Conservation (phyloP, 1,140 invertebrate genomes). For the Drosophila sp. region DNA sequence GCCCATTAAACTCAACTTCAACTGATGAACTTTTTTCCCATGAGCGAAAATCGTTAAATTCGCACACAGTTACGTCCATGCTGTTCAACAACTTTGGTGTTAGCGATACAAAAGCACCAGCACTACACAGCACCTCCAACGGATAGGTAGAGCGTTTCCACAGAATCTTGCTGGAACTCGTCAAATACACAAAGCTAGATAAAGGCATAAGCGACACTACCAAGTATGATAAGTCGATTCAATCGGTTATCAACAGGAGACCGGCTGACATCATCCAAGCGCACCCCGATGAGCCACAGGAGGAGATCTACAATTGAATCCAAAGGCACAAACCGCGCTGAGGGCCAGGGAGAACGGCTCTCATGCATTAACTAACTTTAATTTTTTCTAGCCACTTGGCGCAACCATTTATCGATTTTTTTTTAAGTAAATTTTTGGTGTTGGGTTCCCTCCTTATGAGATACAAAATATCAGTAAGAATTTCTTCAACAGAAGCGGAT, state of each 20-base stretch:
- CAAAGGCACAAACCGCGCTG: not conserved
- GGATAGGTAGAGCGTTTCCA: conserved; percentile 10
- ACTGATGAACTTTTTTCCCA: conserved; percentile 17
- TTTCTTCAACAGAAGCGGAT: conserved; percentile 8
- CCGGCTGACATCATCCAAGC: conserved; percentile 3
- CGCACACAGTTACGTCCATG: not conserved
- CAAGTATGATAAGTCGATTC: not conserved
- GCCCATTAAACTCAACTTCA: no score
- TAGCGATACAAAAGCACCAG: conserved; percentile 10
- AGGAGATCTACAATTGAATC: not conserved
- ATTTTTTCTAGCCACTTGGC: no score
- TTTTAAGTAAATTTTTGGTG: not conserved
- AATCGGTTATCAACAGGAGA: no score
- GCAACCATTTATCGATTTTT: no score
- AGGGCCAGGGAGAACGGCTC: conserved; percentile 3
- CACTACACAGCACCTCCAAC: conserved; percentile 2
- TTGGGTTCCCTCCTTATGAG: conserved; percentile 19
- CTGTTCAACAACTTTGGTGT: conserved; percentile 8
- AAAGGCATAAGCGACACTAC: conserved; percentile 5
- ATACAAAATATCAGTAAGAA: no score
- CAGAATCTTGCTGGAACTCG: not conserved
- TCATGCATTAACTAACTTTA: no score
- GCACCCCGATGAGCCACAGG: conserved; percentile 11
- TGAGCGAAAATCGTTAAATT: not conserved
- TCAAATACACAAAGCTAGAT: not conserved